Conservation (phyloP, 2,113 vertebrate genomes). For the Charina bottae region DNA sequence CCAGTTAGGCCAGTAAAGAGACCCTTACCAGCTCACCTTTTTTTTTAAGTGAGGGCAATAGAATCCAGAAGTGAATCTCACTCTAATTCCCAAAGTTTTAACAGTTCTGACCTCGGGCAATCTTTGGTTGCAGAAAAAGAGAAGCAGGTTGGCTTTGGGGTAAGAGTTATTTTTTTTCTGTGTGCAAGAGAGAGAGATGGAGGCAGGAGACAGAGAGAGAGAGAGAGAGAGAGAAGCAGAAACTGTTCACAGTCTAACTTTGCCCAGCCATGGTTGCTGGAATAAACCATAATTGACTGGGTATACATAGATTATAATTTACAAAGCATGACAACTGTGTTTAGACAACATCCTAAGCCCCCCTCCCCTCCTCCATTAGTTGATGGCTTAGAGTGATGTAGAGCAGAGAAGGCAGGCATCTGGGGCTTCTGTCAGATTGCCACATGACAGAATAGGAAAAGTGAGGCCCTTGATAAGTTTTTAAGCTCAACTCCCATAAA, state of each 20-base stretch:
- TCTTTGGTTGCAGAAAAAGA: background rate
- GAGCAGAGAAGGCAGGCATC: background rate
- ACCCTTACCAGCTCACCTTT: background rate
- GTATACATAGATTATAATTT: background rate
- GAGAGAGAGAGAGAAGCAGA: background rate
- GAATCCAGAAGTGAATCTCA: background rate
- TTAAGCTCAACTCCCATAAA: background rate
- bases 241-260: background rate
- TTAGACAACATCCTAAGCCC: background rate
- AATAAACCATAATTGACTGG: background rate
- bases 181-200: background rate
- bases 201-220: background rate
- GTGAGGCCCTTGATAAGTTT: background rate
- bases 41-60: background rate
- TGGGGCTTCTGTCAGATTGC: background rate
- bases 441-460: background rate
- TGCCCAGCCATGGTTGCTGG: background rate
- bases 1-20: too few relatives aligned
- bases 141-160: background rate
- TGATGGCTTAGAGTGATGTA: background rate
- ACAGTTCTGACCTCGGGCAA: too few relatives aligned
- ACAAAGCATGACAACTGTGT: background rate
- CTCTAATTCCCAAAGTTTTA: background rate
- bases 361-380: background rate
- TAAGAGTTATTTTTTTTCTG: background rate